Evolutionary conservation across 2,113 vertebrate species (phyloP), one percentile per base, ranked within the genome.

Genomic region (Pseudorectes ferrugineus): DNA sequence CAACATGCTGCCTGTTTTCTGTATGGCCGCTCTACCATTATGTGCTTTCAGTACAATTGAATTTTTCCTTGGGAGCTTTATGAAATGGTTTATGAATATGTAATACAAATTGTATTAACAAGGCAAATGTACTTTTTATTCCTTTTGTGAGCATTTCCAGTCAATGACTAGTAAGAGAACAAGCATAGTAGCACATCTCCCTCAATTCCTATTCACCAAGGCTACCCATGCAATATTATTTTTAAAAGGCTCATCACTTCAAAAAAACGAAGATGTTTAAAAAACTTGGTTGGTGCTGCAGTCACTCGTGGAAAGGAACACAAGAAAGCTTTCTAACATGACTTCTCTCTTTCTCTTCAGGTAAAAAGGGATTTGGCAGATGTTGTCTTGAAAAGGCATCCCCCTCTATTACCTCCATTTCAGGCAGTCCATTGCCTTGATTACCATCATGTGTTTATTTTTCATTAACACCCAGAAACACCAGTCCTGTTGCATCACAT

Each of bases 41-140:
- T 97, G 97, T 96, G 95, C 96, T 97, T 98, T 98, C 95, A 98
- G 97, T 98, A 98, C 97, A 98, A 98, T 97, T 98, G 97, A 98
- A 98, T 98, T 98, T 97, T 97, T 96, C 97, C 97, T 97, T 98
- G 96, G 96, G 96, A 98, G 98, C 97, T 98, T 97, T 97, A 97
- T 96, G 95, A 97, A 98, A 98, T 95, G 97, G 96, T 97, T 98
- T 98, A 98, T 98, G 98, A 98, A 98, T 98, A 98, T 98, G 97
- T 98, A 98, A 98, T 97, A 98, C 97, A 98, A 98, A 98, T 97
- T 98, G 97, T 98, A 98, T 98, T 98, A 98, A 98, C 97, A 98
- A 98, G 97, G 98, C 96, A 95, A 98, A 97, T 97, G 96, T 96
- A 97, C 95, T 96, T 94, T 98, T 97, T 97, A 98, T 98, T 98